These are phyloP conservation scores for Staurois parvus DNA, from an alignment of 2,797 vertebrate species.

Conservation along the genomic window DNA sequence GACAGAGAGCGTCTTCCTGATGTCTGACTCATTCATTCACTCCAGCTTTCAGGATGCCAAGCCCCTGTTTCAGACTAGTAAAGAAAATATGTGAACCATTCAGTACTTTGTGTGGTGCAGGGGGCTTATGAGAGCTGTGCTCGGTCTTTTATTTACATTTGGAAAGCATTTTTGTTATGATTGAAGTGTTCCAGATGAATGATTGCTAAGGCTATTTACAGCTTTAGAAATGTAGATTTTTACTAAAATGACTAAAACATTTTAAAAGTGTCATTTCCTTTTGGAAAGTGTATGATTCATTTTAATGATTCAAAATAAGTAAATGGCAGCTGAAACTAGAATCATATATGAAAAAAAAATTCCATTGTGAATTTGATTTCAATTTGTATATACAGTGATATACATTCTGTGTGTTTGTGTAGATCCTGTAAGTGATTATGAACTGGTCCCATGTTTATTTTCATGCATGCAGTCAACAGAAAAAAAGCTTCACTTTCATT, in stretches of 20 bases:
- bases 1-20: conserved; percentile 44
- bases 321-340: not conserved
- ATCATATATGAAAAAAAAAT: not conserved
- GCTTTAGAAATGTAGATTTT: conserved; percentile 7
- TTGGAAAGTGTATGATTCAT: conserved; percentile 16
- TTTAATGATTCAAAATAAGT: not conserved
- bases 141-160: conserved; percentile 27
- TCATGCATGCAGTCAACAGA: no score
- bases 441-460: no score
- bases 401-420: no score
- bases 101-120: conserved; percentile 30
- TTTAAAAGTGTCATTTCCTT: not conserved
- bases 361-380: not conserved
- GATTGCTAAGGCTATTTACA: conserved; percentile 18
- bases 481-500: no score
- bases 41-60: conserved; percentile 52
- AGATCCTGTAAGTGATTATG: no score
- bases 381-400: not conserved
- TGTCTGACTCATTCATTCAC: conserved; percentile 55
- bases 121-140: conserved; percentile 22
- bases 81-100: conserved; percentile 54
- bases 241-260: conserved; percentile 13
- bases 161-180: conserved; percentile 40
- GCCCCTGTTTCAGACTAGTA: conserved; percentile 34
- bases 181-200: conserved; percentile 28